phyloP scores from a whole-genome alignment of 1,140 invertebrate species.

The Centruroides sculpturatus region DNA sequence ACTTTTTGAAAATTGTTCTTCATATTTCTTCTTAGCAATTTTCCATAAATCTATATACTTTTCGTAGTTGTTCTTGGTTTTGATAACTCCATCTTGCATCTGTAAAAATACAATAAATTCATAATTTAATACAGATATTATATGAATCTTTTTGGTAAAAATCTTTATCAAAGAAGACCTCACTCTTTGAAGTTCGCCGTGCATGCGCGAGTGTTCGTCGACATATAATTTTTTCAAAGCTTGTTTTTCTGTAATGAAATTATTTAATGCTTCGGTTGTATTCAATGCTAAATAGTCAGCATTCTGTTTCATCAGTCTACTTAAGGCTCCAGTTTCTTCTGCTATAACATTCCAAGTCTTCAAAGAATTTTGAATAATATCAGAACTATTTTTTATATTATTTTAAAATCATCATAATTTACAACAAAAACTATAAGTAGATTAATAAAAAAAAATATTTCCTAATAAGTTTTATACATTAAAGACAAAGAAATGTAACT shows the following conservation, averaged over 20 bases:
- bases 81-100: conserved; percentile 32
- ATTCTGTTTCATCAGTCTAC: conserved; percentile 59
- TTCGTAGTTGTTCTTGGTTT: conserved; percentile 29
- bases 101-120: conserved; percentile 15
- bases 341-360: conserved; percentile 66
- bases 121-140: neutral
- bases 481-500: too few relatives aligned
- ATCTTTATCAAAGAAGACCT: conserved; percentile 7
- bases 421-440: too few relatives aligned
- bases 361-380: conserved; percentile 2
- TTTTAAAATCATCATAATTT: too few relatives aligned
- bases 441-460: too few relatives aligned
- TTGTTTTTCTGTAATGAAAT: conserved; percentile 68
- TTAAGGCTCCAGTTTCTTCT: conserved; percentile 67
- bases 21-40: conserved; percentile 29
- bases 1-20: conserved; percentile 23
- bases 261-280: conserved; percentile 60
- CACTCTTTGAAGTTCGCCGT: conserved; percentile 70
- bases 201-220: conserved; percentile 70
- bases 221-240: conserved; percentile 66
- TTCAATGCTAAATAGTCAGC: conserved; percentile 64
- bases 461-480: too few relatives aligned
- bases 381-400: neutral
- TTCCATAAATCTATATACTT: conserved; percentile 28
- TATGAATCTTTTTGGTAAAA: neutral